Evolutionary conservation across 1,140 invertebrate species (phyloP).

Genomic region (Nephotettix cincticeps): DNA sequence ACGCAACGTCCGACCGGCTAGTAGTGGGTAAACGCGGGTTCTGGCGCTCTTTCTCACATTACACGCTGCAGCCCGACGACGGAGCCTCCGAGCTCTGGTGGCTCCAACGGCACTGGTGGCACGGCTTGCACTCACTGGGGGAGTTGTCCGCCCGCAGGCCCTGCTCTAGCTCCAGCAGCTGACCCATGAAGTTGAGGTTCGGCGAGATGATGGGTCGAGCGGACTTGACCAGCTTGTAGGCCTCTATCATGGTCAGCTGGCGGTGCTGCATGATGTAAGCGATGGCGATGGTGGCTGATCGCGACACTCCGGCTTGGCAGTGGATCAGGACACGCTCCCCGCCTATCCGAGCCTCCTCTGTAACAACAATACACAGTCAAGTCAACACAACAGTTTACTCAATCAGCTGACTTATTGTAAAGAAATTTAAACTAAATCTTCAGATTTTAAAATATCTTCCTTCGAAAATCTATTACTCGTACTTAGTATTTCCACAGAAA

Average conservation of each 20-base stretch:
- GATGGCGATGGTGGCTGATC: conserved; percentile 92
- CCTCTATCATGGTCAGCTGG: conserved; percentile 82
- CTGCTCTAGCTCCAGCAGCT: conserved; percentile 86
- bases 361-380: conserved; percentile 52
- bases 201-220: conserved; percentile 90
- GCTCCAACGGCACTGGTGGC: conserved; percentile 56
- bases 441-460: too few species aligned
- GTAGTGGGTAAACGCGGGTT: too few species aligned
- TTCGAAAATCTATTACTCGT: too few species aligned
- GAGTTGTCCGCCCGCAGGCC: conserved; percentile 52
- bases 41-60: not conserved
- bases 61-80: conserved; percentile 56
- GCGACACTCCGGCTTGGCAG: conserved; percentile 92
- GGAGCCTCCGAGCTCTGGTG: conserved; percentile 52
- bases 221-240: conserved; percentile 85
- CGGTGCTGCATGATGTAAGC: conserved; percentile 93
- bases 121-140: conserved; percentile 46
- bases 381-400: too few species aligned
- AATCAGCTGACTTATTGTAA: too few species aligned
- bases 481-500: too few species aligned
- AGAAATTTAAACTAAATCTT: too few species aligned
- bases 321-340: conserved; percentile 85
- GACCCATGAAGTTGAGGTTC: conserved; percentile 97
- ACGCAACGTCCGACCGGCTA: too few species aligned
- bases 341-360: conserved; percentile 80